Evolutionary conservation across 1,140 invertebrate genomes (phyloP), one percentile per base, ranked within the genome.

Genomic region (Hyles vespertilio): DNA sequence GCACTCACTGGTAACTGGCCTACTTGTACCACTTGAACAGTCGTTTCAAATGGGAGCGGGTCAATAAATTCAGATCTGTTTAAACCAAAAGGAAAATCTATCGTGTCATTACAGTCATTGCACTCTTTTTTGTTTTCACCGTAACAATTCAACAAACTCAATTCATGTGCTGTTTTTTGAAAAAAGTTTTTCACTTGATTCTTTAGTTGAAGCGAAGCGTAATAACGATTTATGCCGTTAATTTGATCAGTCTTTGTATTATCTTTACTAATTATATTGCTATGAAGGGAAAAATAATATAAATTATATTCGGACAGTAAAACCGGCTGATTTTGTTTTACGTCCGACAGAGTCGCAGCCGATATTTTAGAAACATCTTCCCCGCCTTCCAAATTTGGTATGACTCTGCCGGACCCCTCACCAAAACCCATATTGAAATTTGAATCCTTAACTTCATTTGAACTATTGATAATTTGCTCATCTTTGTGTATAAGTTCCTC

Each of bases 271-370:
- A 50, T 60, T 59, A 49, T 46, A 32, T 52, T 52, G 49, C 51
- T 56, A 51, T 69, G 58, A 46, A 8, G 36, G 36, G 56, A 51
- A 44, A 51, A 49, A 70, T 53, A 69, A 43, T 74, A 43, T 46
- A 67, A 59, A 55, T 65, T 63, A 67, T 80, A 61, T 61, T 77
- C 70, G 70, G 79, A 78, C 69, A 64, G 55, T 78, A 81, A 78
- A 80, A 79, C 78, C 83, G 87, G 89, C 88, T 89, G 87, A 79
- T 66, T 67, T 72, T 79, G 83, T 75, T 89, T 87, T 84, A 88
- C 84, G 89, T 89, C 89, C 89, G 89, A 87, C 89, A 90, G 87
- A 87, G 84, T 84, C 82, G 83, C 89, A 89, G 87, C 87, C 86
- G 86, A 84, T 81, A 81, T 67, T 78, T 87, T 84, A 77, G 72